These are phyloP conservation scores for Resseliella maxima DNA, from an alignment of 2,888 invertebrate genomes.

Conservation along the genomic window DNA sequence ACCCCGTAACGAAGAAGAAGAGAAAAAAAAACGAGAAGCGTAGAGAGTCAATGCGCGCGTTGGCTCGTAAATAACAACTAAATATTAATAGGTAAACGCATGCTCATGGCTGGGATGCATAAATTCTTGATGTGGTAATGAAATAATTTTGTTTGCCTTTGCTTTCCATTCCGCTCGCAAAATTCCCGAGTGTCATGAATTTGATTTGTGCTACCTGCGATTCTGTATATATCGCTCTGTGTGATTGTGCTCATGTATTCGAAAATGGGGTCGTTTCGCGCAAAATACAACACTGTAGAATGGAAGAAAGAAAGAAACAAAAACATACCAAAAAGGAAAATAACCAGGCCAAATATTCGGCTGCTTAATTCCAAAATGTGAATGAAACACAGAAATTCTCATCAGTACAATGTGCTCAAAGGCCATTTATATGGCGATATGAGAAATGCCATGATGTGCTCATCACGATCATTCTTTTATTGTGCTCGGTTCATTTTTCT, in stretches of 20 bases:
- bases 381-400: too few species aligned
- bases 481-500: background rate
- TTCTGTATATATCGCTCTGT: background rate
- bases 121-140: slow-evolving; percentile 51
- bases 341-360: background rate
- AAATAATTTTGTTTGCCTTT: slow-evolving; percentile 49
- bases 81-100: slow-evolving; percentile 44
- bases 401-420: slow-evolving; percentile 10
- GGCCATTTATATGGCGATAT: background rate
- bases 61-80: slow-evolving; percentile 15
- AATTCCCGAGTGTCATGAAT: slow-evolving; percentile 17
- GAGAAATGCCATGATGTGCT: background rate
- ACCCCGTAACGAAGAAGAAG: background rate
- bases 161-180: background rate
- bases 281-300: background rate
- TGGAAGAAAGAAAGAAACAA: background rate
- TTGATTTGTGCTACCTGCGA: slow-evolving; percentile 29
- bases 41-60: background rate
- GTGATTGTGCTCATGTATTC: background rate
- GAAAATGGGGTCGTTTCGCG: background rate
- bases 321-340: background rate
- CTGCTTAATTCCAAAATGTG: background rate
- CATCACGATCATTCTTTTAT: slow-evolving; percentile 13
- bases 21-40: background rate
- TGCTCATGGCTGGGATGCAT: slow-evolving; percentile 16